Evolutionary conservation across 2,888 invertebrate genomes (phyloP).

Genomic region (Thymelicus sylvestris): DNA sequence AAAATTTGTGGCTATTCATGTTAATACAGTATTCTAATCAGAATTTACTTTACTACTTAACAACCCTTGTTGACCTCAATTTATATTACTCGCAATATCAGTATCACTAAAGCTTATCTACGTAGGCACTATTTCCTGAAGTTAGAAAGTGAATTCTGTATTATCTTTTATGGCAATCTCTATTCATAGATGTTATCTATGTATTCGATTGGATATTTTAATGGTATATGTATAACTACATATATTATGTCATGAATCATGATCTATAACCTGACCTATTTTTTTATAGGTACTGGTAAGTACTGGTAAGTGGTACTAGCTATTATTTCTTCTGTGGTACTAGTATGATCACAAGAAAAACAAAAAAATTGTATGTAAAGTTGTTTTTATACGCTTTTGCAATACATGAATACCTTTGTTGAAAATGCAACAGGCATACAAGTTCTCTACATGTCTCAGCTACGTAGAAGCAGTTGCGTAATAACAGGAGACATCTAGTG

Average conservation of each 20-base stretch:
- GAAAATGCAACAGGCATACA: background rate
- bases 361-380: background rate
- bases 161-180: conserved; percentile 16
- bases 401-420: no score
- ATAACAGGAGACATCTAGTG: conserved; percentile 5
- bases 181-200: background rate
- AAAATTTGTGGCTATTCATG: no score
- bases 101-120: conserved; percentile 1
- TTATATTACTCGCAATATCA: background rate
- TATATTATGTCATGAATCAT: no score
- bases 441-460: background rate
- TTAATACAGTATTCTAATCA: no score
- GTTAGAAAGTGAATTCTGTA: conserved; percentile 7
- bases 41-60: background rate
- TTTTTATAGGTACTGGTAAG: no score
- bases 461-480: background rate
- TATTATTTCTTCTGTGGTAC: no score
- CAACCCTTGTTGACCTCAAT: background rate
- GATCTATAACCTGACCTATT: no score
- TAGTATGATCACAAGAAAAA: background rate
- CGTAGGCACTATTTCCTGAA: background rate
- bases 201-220: background rate
- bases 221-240: no score
- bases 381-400: no score
- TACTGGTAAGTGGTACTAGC: no score